Percentiles rank a stretch among this genome's conserved stretches.
phyloP scores from a whole-genome alignment of 2,888 invertebrate species.

The Apomyelois bistriatella region DNA sequence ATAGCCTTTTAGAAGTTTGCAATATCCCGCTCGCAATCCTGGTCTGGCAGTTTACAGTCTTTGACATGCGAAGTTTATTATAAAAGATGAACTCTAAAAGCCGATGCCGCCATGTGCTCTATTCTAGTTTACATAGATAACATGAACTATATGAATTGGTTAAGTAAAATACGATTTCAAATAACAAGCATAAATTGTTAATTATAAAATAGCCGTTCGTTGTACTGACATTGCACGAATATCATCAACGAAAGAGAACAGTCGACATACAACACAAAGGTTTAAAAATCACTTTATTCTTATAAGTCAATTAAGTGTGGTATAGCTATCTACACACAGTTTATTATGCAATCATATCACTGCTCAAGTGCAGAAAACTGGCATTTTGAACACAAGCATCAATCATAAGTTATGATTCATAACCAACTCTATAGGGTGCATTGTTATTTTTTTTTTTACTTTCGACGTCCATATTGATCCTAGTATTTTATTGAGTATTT shows the following conservation, averaged over 20 bases:
- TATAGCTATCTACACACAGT: not conserved
- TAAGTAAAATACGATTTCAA: too few relatives aligned
- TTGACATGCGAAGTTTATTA: too few relatives aligned
- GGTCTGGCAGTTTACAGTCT: too few relatives aligned
- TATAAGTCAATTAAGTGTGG: not conserved
- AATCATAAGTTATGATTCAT: slow-evolving; percentile 10
- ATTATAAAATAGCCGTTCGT: too few relatives aligned
- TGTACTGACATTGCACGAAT: not conserved
- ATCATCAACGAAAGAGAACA: not conserved
- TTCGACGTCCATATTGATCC: slow-evolving; percentile 14
- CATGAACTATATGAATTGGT: too few relatives aligned
- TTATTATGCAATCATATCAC: slow-evolving; percentile 6
- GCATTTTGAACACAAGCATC: slow-evolving; percentile 16
- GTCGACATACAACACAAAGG: not conserved
- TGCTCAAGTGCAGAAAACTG: not conserved
- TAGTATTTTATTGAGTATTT: slow-evolving; percentile 15
- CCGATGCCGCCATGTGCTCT: too few relatives aligned
- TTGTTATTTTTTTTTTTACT: slow-evolving; percentile 13
- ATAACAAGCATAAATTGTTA: too few relatives aligned
- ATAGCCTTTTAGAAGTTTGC: not conserved
- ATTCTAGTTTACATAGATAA: too few relatives aligned
- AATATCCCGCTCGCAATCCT: not conserved
- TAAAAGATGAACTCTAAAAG: too few relatives aligned
- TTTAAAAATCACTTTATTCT: too few relatives aligned
- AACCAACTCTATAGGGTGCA: slow-evolving; percentile 17